Evolutionary conservation across 2,113 vertebrate genomes (phyloP), one percentile per base, ranked within the genome.

Genomic region (Sturnira hondurensis): DNA sequence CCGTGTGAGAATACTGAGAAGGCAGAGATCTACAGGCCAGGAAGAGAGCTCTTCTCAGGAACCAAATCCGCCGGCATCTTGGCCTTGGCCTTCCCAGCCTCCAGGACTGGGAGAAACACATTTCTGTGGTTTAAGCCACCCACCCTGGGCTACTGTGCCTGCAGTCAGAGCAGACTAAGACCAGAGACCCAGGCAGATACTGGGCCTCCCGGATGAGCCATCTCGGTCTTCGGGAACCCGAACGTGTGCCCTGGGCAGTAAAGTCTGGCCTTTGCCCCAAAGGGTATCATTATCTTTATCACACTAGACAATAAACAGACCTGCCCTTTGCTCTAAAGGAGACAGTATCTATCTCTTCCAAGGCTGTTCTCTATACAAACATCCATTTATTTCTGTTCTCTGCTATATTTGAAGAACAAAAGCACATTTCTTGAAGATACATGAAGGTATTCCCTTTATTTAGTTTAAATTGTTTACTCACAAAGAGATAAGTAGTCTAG

Each of bases 341-440:
- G 78, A 54, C n/a, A 54, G 28, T 74, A 2, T 73, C 50, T 81
- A 2, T 67, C 70, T 78, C 43, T 84, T 84, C 77, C 28, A 70
- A 68, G n/a, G 68, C 77, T 70, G 16, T 83, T 77, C 9, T 13
- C 43, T 88, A 6, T 88, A 50, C 24, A 88, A 50, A 88, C 28
- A 22, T 56, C 33, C n/a, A 38, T 86, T 96, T 92, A 26, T 31
- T 41, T 92, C 74, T 81, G 19, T 63, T 52, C 11, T 31, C 43
- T 50, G 47, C 2, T 73, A 26, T 86, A 2, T 65, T 93, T 80
- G 85, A 93, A 93, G 47, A 91, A 65, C 15, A 95, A 93, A 91
- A 85, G 26, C 7, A 74, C 50, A 26, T 77, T 68, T 71, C 26
- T 84, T 80, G 13, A 92, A 86, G 19, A 26, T 76, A 86, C 58